A percentile compares a stretch with the other conserved stretches of the same genome.
Conservation (phyloP, 2,113 vertebrate species). For the Oreotrochilus melanogaster region DNA sequence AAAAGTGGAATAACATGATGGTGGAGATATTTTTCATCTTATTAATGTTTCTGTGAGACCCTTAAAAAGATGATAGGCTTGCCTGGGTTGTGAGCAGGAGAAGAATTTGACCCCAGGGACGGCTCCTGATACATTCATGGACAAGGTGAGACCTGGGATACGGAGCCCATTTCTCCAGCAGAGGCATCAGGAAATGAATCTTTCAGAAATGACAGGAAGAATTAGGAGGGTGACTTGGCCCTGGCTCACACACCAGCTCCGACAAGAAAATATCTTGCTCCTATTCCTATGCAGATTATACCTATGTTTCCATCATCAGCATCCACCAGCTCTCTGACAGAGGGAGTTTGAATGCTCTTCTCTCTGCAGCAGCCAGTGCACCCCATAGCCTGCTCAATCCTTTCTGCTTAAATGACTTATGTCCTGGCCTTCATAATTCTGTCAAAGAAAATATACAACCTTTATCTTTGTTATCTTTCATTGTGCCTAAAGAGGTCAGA, state of each 20-base stretch:
- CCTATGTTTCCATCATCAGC: conserved; percentile 9
- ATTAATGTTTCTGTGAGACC: conserved; percentile 1
- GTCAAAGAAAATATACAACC: conserved; percentile 69
- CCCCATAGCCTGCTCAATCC: background rate
- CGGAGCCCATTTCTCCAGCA: conserved; percentile 54
- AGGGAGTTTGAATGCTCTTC: background rate
- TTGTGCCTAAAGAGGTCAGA: conserved; percentile 72
- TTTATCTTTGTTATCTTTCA: conserved; percentile 73
- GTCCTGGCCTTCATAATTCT: conserved; percentile 67
- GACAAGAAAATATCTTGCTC: background rate
- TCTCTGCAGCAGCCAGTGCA: background rate
- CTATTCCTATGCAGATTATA: conserved; percentile 28
- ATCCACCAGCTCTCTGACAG: background rate
- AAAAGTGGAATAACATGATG: background rate
- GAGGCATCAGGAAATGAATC: conserved; percentile 35
- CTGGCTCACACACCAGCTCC: conserved; percentile 13
- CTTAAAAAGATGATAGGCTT: conserved; percentile 39
- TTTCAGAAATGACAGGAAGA: conserved; percentile 61
- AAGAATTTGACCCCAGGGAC: conserved; percentile 63
- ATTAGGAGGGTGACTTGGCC: conserved; percentile 65
- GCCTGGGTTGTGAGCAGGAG: conserved; percentile 36
- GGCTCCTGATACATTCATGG: conserved; percentile 12
- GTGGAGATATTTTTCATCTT: background rate
- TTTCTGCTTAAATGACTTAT: conserved; percentile 64
- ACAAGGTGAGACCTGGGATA: conserved; percentile 64